Evolutionary conservation across 1,140 invertebrate species (phyloP).

Genomic region (Coelopa frigida): DNA sequence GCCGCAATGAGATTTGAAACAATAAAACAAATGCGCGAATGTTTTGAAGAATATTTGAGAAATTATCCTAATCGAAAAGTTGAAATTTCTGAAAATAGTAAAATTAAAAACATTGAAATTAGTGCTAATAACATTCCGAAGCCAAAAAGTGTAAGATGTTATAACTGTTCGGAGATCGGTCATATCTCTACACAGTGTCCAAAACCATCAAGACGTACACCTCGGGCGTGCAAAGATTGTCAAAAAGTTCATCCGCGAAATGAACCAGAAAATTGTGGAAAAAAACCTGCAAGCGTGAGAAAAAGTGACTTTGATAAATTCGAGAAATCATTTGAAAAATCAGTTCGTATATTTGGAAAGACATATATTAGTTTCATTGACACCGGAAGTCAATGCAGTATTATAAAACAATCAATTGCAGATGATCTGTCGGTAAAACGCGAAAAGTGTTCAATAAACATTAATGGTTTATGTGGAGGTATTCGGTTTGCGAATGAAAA

Average conservation of each 20-base stretch:
- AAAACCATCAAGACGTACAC: slow-evolving; percentile 1
- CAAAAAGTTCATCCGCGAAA: slow-evolving; percentile 3
- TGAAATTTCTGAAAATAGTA: not conserved
- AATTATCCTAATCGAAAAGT: not conserved
- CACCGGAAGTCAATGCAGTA: slow-evolving; percentile 4
- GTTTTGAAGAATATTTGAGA: slow-evolving; percentile 2
- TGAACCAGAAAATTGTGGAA: slow-evolving; percentile 10
- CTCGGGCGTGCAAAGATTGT: slow-evolving; percentile 8
- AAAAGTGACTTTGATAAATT: not conserved
- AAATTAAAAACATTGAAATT: no score
- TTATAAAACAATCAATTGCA: not conserved
- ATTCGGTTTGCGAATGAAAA: no score
- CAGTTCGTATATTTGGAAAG: not conserved
- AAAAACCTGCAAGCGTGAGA: not conserved
- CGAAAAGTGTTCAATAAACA: no score
- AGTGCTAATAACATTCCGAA: no score
- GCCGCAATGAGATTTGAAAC: not conserved
- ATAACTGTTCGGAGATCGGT: slow-evolving; percentile 9
- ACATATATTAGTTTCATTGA: slow-evolving; percentile 4
- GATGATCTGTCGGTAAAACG: not conserved
- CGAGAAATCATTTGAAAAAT: slow-evolving; percentile 3
- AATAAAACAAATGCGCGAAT: slow-evolving; percentile 11
- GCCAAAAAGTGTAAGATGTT: slow-evolving; percentile 1
- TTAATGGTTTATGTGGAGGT: slow-evolving; percentile 5
- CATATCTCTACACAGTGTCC: slow-evolving; percentile 6